Conservation (phyloP, 2,113 vertebrate genomes). For the Pithys albifrons region DNA sequence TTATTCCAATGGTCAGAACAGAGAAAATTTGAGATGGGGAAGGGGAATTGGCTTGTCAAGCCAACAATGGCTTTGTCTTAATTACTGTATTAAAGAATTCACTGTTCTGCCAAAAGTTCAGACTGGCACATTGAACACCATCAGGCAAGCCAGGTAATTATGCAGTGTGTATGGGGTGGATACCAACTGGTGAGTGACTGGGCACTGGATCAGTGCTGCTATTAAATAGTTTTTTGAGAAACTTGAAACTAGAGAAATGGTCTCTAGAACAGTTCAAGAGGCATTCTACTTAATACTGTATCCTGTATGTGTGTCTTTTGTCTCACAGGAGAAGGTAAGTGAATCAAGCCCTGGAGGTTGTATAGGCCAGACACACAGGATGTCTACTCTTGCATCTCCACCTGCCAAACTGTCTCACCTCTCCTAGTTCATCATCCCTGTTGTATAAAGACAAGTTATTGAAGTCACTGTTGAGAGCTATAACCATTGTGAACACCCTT, state of each 20-base stretch:
- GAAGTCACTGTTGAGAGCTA: neutral
- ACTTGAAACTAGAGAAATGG: neutral
- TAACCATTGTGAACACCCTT: neutral
- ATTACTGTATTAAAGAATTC: neutral
- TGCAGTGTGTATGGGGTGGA: neutral
- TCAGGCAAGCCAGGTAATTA: neutral
- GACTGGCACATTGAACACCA: fast-evolving
- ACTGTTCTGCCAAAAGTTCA: neutral
- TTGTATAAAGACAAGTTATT: neutral
- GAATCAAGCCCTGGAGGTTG: neutral
- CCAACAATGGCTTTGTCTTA: neutral
- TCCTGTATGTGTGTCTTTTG: fast-evolving
- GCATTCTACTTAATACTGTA: neutral
- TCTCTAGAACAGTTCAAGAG: neutral
- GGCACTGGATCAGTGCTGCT: neutral
- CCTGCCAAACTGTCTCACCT: neutral
- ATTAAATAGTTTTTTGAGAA: neutral
- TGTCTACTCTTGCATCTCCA: neutral
- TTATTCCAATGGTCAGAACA: neutral
- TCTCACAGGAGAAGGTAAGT: neutral
- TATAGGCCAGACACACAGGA: neutral
- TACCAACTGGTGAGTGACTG: neutral
- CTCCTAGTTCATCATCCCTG: neutral
- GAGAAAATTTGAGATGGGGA: neutral
- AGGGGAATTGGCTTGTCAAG: neutral